Evolutionary conservation across 2,888 invertebrate genomes (phyloP).

Genomic region (Erebia aethiops): DNA sequence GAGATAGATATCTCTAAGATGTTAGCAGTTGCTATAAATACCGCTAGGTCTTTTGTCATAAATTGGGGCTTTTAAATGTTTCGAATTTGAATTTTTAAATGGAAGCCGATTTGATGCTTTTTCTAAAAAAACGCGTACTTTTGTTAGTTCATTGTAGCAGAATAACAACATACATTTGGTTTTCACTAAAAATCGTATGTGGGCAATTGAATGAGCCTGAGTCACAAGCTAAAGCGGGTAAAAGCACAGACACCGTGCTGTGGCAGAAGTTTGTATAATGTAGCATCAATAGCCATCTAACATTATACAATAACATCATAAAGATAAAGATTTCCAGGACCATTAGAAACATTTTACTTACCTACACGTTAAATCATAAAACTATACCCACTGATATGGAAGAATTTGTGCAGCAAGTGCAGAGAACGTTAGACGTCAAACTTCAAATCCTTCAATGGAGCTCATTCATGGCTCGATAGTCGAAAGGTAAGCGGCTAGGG

Average conservation of each 20-base stretch:
- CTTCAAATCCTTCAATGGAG: too few species aligned
- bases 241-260: background rate
- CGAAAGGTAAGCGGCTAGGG: too few species aligned
- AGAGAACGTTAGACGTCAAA: too few species aligned
- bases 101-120: background rate
- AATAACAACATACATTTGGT: constrained; percentile 13
- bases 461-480: too few species aligned
- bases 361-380: too few species aligned
- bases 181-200: constrained; percentile 11
- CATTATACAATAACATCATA: too few species aligned
- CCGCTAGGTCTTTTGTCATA: background rate
- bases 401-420: too few species aligned
- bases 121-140: background rate
- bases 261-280: background rate
- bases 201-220: background rate
- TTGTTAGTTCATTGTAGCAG: constrained; percentile 7
- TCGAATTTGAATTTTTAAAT: background rate
- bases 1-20: too few species aligned
- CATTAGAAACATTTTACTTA: too few species aligned
- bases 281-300: background rate
- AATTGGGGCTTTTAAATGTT: background rate
- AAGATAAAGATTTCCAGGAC: too few species aligned
- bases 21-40: too few species aligned
- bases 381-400: too few species aligned
- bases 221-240: background rate